Evolutionary conservation across 2,797 vertebrate genomes (phyloP), one percentile per base, ranked within the genome.

Genomic region (Myotis pilosus): DNA sequence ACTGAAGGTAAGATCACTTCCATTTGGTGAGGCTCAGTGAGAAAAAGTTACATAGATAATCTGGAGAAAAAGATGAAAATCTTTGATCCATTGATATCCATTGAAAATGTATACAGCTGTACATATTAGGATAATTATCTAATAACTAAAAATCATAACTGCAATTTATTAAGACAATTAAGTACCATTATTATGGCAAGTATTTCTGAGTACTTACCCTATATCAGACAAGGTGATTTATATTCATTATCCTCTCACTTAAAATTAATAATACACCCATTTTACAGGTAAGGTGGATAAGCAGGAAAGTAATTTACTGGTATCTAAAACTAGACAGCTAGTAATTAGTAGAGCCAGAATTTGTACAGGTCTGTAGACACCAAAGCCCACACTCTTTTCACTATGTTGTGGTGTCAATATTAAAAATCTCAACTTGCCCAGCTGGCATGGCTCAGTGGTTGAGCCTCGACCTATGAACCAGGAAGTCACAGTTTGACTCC

Each of bases 201-300:
- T 74, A 89, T 76, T 82, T 87, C 64, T 41, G 38, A 94, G 51
- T 30, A 66, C 13, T 72, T 41, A 91, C 5, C 91, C 33, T 79
- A 28, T 51, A 17, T 75, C 71, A 95, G 49, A 22, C 53, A 64
- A 41, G 78, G 60, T 57, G 47, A 83, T 76, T 89, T 87, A 44
- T 28, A 80, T 38, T 57, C 41, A 87, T 84, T 90, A 75, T 68
- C 51, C 9, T 71, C 44, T 44, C 49, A 64, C 33, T 87, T 93
- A 92, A 93, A 92, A 89, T 49, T 69, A 33, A 49, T 33, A 87
- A 64, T 66, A 86, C 10, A 87, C 62, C 74, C 74, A 92, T 85
- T 95, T 80, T 89, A 84, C 13, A 94, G 71, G 13, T 83, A 25
- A 80, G 11, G 23, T 79, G 64, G 79, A 68, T 25, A 16, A 51